These are phyloP conservation scores for Metalampra italica DNA, from an alignment of 2,888 invertebrate species.

Conservation along the genomic window DNA sequence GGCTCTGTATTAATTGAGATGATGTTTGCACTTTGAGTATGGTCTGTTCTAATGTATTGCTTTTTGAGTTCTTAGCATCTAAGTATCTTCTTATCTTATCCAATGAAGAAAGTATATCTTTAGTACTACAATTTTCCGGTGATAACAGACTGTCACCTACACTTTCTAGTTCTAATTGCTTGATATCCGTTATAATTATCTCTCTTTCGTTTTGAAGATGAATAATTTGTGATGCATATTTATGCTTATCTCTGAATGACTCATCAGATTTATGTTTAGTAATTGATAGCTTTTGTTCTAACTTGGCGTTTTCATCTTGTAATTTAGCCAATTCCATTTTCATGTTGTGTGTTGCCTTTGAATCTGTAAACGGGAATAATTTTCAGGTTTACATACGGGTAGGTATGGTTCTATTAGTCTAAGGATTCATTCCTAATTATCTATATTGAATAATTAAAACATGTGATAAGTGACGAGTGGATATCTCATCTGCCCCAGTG, in stretches of 20 bases:
- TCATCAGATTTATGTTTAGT: constrained; percentile 42
- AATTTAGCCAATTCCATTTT: constrained; percentile 57
- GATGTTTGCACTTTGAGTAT: constrained; percentile 55
- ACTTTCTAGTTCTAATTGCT: constrained; percentile 51
- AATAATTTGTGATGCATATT: constrained; percentile 38
- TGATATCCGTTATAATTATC: constrained; percentile 48
- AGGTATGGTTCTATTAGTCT: too few species aligned
- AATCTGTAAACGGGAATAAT: constrained; percentile 38
- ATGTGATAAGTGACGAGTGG: too few species aligned
- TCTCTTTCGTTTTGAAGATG: constrained; percentile 50
- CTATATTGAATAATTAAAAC: too few species aligned
- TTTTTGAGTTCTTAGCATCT: constrained; percentile 39
- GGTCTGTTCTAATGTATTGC: constrained; percentile 44
- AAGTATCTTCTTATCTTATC: constrained; percentile 45
- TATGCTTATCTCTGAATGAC: constrained; percentile 36
- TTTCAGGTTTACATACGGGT: too few species aligned
- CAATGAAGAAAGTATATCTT: constrained; percentile 47
- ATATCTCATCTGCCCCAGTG: too few species aligned
- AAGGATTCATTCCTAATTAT: too few species aligned
- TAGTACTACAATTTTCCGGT: constrained; percentile 36
- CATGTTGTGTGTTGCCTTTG: constrained; percentile 67
- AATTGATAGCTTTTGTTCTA: constrained; percentile 44
- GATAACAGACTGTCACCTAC: constrained; percentile 50
- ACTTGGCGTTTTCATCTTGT: constrained; percentile 38
- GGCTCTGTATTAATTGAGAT: constrained; percentile 54